phyloP scores from a whole-genome alignment of 2,797 vertebrate species.

The Acomys russatus region DNA sequence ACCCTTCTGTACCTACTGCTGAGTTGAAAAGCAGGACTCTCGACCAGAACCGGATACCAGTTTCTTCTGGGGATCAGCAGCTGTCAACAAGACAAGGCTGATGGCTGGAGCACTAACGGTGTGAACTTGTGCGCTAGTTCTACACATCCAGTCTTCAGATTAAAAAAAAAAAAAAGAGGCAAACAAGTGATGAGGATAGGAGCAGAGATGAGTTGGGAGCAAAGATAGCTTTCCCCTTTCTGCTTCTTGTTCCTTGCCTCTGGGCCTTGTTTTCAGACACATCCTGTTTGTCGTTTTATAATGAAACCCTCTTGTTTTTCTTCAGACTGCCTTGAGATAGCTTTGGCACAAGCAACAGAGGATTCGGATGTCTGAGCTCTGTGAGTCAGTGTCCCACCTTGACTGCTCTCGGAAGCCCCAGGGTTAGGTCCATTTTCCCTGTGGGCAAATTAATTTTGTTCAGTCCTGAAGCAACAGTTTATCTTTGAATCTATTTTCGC shows the following conservation, averaged over 20 bases:
- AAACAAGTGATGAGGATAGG: not conserved
- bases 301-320: not conserved
- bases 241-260: not conserved
- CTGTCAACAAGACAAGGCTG: not conserved
- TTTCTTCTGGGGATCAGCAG: not conserved
- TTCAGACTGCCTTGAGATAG: not conserved
- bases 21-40: not conserved
- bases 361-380: conserved; percentile 17
- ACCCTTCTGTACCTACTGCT: not conserved
- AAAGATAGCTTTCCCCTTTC: not conserved
- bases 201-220: not conserved
- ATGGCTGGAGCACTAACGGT: not conserved
- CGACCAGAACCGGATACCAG: not conserved
- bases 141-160: not conserved
- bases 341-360: not conserved
- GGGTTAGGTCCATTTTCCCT: not conserved
- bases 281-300: not conserved
- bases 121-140: not conserved
- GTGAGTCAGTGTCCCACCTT: not conserved
- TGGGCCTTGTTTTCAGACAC: not conserved
- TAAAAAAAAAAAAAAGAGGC: not conserved
- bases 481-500: conserved; percentile 15
- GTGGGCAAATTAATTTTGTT: conserved; percentile 54
- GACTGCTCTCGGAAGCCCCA: not conserved
- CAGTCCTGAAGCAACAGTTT: conserved; percentile 23